A percentile compares a stretch with the other conserved stretches of the same genome.
Evolutionary conservation across 1,140 invertebrate species (phyloP).

Genomic region (Drosophila santomea): DNA sequence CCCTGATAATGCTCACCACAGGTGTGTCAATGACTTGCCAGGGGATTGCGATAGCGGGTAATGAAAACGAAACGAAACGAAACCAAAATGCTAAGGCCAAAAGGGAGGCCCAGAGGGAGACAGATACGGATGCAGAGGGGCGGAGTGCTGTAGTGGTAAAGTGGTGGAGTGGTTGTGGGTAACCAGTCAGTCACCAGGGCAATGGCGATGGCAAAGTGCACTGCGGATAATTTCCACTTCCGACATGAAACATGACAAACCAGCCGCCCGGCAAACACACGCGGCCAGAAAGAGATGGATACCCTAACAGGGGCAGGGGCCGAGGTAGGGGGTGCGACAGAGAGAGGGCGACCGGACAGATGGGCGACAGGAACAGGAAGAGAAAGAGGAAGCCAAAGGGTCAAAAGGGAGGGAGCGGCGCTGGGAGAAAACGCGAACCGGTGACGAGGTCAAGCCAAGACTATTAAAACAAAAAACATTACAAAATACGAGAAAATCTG

Average conservation of each 20-base stretch:
- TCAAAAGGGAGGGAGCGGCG: slow-evolving; percentile 32
- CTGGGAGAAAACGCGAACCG: slow-evolving; percentile 59
- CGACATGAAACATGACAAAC: slow-evolving; percentile 75
- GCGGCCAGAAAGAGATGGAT: not conserved
- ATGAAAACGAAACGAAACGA: slow-evolving; percentile 73
- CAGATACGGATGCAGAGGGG: not conserved
- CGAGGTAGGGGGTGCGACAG: not conserved
- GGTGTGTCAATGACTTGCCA: slow-evolving; percentile 77
- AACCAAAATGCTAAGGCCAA: slow-evolving; percentile 56
- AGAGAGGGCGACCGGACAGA: slow-evolving; percentile 42
- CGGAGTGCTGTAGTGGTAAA: not conserved
- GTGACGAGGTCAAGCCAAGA: slow-evolving; percentile 80
- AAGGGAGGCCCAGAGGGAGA: slow-evolving; percentile 30
- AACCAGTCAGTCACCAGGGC: slow-evolving; percentile 67
- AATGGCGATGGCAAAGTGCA: slow-evolving; percentile 58
- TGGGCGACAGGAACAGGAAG: slow-evolving; percentile 58
- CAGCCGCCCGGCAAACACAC: slow-evolving; percentile 15
- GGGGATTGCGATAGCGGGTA: slow-evolving; percentile 62
- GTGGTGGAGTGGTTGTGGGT: slow-evolving; percentile 1
- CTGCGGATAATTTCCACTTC: slow-evolving; percentile 78
- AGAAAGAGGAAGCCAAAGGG: slow-evolving; percentile 43
- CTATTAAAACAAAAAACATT: slow-evolving; percentile 70
- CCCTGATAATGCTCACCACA: slow-evolving; percentile 55
- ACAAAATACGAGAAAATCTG: slow-evolving; percentile 24
- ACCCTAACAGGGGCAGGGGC: too few relatives aligned